phyloP scores from a whole-genome alignment of 2,113 vertebrate species.

The Python bivittatus region DNA sequence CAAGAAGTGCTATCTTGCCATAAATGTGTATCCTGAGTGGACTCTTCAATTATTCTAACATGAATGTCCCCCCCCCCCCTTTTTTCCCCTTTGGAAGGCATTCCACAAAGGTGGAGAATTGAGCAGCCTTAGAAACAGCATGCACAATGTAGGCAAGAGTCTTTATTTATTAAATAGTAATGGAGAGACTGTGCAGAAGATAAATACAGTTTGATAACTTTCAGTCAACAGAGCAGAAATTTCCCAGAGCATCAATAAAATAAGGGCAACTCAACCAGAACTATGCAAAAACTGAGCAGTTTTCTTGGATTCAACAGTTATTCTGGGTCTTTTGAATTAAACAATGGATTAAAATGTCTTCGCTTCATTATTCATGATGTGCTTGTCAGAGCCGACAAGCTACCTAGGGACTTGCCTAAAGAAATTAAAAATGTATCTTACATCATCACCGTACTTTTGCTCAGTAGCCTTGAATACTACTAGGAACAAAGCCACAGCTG shows the following conservation, averaged over 20 bases:
- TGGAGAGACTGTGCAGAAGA: neutral
- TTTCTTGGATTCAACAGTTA: neutral
- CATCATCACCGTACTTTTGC: neutral
- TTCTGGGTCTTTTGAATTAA: neutral
- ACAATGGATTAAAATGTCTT: neutral
- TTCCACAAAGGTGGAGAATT: fast-evolving
- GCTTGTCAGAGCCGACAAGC: neutral
- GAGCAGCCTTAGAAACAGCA: neutral
- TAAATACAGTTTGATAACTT: neutral
- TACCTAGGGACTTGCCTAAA: neutral
- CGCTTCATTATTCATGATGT: neutral
- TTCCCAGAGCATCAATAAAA: neutral
- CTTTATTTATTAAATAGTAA: slow-evolving; percentile 18
- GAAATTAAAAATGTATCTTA: neutral
- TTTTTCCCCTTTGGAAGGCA: neutral
- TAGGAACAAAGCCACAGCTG: slow-evolving; percentile 33
- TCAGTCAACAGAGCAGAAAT: neutral
- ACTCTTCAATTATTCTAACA: fast-evolving
- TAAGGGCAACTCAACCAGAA: neutral
- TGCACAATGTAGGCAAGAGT: neutral
- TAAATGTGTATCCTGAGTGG: neutral
- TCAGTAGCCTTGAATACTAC: slow-evolving; percentile 7
- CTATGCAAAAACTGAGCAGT: neutral
- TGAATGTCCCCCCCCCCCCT: neutral
- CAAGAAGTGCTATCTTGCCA: neutral